Percentiles rank a stretch among this genome's conserved stretches.
These are phyloP conservation scores for Eristalis pertinax DNA, from an alignment of 2,888 invertebrate species.

Conservation along the genomic window DNA sequence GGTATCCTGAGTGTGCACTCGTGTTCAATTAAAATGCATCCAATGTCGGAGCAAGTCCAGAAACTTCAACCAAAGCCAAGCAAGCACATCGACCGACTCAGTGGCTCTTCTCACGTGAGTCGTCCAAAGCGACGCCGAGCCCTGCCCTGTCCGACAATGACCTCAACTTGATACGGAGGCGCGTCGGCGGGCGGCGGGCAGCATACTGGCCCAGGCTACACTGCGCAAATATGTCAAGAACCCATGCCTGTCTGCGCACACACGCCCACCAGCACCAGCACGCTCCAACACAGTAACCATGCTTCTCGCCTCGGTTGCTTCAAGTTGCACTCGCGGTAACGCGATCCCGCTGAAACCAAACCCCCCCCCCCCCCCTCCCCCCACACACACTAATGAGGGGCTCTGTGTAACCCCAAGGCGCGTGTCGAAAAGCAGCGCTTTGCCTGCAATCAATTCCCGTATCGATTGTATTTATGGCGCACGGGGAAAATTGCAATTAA, in stretches of 20 bases:
- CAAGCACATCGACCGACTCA: neutral
- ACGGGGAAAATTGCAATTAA: conserved; percentile 24
- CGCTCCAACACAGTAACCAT: neutral
- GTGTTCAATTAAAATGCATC: too few species aligned
- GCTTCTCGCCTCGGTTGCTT: neutral
- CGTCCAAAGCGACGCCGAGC: neutral
- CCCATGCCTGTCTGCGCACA: neutral
- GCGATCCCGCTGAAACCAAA: conserved; percentile 37
- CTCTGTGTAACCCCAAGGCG: conserved; percentile 30
- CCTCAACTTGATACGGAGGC: neutral
- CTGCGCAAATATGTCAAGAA: neutral
- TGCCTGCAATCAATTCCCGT: conserved; percentile 44
- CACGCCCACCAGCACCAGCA: conserved; percentile 28
- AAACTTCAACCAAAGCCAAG: neutral
- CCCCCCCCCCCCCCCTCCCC: neutral
- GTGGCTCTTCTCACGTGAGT: neutral
- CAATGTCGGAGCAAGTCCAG: neutral
- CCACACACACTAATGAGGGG: neutral
- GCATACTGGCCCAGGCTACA: neutral
- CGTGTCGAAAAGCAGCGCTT: conserved; percentile 57
- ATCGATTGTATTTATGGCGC: conserved; percentile 11
- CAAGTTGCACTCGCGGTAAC: conserved; percentile 12
- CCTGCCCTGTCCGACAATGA: neutral
- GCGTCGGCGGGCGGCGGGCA: neutral
- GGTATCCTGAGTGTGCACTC: too few species aligned